phyloP scores from a whole-genome alignment of 2,113 vertebrate genomes.

The Burhinus oedicnemus region DNA sequence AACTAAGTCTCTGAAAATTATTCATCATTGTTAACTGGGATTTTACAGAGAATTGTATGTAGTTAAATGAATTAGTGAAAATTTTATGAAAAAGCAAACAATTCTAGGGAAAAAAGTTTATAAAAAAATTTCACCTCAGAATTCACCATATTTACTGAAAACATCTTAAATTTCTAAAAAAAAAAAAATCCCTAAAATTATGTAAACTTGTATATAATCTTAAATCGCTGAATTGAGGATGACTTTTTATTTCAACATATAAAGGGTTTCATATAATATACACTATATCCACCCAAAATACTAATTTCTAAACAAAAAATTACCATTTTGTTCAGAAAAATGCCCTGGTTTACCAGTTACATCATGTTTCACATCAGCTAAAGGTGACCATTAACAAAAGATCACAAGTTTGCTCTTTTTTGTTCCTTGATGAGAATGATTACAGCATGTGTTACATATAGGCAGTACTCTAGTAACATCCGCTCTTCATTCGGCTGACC shows the following conservation, averaged over 20 bases:
- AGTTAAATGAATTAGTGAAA: background rate
- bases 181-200: background rate
- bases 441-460: background rate
- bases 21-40: background rate
- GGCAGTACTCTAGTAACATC: background rate
- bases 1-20: background rate
- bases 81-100: background rate
- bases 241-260: background rate
- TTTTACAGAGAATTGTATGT: background rate
- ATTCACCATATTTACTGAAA: background rate
- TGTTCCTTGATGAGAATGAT: background rate
- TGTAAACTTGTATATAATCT: constrained; percentile 20
- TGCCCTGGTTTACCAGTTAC: background rate
- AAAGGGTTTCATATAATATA: background rate
- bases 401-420: background rate
- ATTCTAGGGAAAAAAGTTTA: background rate
- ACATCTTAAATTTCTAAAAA: background rate
- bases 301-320: background rate
- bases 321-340: background rate
- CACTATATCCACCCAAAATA: background rate
- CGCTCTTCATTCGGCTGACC: background rate
- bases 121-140: background rate
- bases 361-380: background rate
- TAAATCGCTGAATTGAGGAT: background rate
- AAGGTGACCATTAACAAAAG: background rate